Evolutionary conservation across 2,797 vertebrate genomes (phyloP).

Genomic region (Monodelphis domestica): DNA sequence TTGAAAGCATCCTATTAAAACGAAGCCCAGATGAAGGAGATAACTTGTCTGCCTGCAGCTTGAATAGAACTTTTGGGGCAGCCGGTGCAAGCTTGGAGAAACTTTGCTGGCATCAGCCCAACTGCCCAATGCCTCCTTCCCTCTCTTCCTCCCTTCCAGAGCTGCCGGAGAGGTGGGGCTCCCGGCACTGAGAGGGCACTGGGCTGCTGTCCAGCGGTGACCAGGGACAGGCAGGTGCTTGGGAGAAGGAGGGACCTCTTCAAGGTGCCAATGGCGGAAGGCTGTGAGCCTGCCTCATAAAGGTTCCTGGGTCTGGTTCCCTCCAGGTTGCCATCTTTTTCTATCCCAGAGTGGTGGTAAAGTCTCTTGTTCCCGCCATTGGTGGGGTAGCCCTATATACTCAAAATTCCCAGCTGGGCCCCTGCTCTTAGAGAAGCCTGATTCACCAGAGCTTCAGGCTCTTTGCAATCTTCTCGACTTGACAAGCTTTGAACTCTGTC

Average conservation of each 20-base stretch:
- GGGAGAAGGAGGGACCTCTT: neutral
- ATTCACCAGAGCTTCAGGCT: too few relatives aligned
- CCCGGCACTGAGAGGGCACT: neutral
- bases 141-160: neutral
- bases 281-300: too few relatives aligned
- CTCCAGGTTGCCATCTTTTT: neutral
- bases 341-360: too few relatives aligned
- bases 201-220: neutral
- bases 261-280: neutral
- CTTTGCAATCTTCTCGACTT: too few relatives aligned
- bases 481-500: too few relatives aligned
- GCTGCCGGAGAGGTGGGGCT: neutral
- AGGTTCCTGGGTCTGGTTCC: too few relatives aligned
- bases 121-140: neutral
- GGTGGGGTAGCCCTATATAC: too few relatives aligned
- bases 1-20: conserved; percentile 82
- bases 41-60: conserved; percentile 78
- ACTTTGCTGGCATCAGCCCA: neutral
- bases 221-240: neutral
- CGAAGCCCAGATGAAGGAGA: conserved; percentile 69
- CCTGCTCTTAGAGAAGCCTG: too few relatives aligned
- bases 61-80: conserved; percentile 66
- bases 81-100: conserved; percentile 57
- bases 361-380: too few relatives aligned
- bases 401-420: too few relatives aligned